These are phyloP conservation scores for Mylabris sibirica DNA, from an alignment of 2,888 invertebrate genomes.

Conservation along the genomic window DNA sequence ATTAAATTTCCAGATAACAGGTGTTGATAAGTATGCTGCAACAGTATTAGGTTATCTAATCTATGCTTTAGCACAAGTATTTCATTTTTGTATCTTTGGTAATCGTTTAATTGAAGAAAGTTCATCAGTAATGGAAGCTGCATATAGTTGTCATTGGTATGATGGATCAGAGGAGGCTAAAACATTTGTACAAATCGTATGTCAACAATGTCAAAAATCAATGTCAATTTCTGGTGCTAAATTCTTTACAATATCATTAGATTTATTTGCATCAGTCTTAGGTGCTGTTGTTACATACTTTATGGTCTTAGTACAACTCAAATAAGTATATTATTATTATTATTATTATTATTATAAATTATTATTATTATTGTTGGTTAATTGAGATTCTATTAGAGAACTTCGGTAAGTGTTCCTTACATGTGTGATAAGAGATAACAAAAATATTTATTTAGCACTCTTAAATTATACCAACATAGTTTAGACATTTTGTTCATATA, in stretches of 20 bases:
- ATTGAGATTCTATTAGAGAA: neutral
- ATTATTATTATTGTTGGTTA: neutral
- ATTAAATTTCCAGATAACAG: conserved; percentile 68
- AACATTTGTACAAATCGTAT: conserved; percentile 89
- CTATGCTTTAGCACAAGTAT: conserved; percentile 85
- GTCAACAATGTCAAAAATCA: conserved; percentile 89
- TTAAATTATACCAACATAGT: neutral
- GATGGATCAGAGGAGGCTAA: conserved; percentile 90
- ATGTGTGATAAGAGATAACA: neutral
- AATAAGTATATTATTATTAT: conserved; percentile 62
- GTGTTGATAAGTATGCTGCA: conserved; percentile 79
- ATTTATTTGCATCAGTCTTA: conserved; percentile 87
- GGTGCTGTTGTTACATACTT: conserved; percentile 90
- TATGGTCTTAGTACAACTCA: conserved; percentile 90
- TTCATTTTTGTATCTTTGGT: conserved; percentile 87
- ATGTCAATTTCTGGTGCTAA: conserved; percentile 90
- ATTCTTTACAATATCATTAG: conserved; percentile 87
- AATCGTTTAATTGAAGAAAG: conserved; percentile 90
- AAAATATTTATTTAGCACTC: neutral
- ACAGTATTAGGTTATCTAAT: conserved; percentile 80
- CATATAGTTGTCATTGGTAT: conserved; percentile 90
- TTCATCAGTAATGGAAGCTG: conserved; percentile 91
- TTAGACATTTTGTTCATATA: too few relatives aligned
- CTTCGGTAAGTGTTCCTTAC: neutral
- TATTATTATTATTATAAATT: conserved; percentile 16